A percentile compares a stretch with the other conserved stretches of the same genome.
phyloP scores from a whole-genome alignment of 2,888 invertebrate species.

The Apeira syringaria region DNA sequence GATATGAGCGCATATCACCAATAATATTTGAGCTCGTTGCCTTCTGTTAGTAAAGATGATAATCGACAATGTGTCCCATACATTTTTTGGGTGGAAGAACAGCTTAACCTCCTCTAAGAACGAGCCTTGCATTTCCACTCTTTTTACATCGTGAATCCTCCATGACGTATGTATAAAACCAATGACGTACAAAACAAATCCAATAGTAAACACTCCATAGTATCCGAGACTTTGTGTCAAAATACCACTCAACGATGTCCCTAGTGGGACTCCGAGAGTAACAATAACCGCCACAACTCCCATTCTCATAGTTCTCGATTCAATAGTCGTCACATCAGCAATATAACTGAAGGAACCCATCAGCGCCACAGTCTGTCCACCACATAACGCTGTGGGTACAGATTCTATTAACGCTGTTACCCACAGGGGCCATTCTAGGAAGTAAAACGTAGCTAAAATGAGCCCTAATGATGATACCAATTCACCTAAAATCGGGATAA shows the following conservation, averaged over 20 bases:
- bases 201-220: slow-evolving; percentile 68
- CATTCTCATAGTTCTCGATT: slow-evolving; percentile 84
- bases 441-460: slow-evolving; percentile 78
- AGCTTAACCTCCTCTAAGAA: slow-evolving; percentile 42
- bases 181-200: slow-evolving; percentile 51
- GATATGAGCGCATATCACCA: slow-evolving; percentile 67
- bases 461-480: slow-evolving; percentile 75
- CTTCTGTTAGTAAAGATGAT: slow-evolving; percentile 51
- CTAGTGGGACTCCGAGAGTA: slow-evolving; percentile 75
- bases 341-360: slow-evolving; percentile 85
- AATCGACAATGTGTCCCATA: slow-evolving; percentile 69
- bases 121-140: slow-evolving; percentile 50
- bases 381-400: slow-evolving; percentile 81
- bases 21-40: slow-evolving; percentile 51
- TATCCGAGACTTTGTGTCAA: slow-evolving; percentile 70
- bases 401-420: slow-evolving; percentile 79
- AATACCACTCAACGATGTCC: slow-evolving; percentile 77
- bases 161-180: slow-evolving; percentile 63
- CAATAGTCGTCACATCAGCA: slow-evolving; percentile 82
- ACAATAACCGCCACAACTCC: slow-evolving; percentile 83
- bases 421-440: slow-evolving; percentile 82
- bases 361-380: slow-evolving; percentile 81
- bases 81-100: slow-evolving; percentile 65
- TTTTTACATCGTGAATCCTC: slow-evolving; percentile 62
- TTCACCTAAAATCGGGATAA: slow-evolving; percentile 82